Conservation (phyloP, 2,113 vertebrate genomes). For the Macaca fascicularis region DNA sequence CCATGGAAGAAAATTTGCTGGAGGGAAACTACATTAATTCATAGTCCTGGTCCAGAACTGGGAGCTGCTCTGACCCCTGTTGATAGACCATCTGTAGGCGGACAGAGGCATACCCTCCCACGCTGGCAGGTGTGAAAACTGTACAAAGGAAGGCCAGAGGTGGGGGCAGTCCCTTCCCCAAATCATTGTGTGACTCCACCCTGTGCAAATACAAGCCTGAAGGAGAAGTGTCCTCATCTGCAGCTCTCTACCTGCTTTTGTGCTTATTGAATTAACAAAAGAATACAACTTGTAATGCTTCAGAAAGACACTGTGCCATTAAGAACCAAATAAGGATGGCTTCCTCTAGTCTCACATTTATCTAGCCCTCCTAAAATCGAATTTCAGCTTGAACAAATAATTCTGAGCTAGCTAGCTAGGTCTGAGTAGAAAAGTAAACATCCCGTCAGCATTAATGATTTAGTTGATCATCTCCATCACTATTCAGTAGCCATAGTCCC, state of each 20-base stretch:
- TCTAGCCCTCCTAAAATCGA: background rate
- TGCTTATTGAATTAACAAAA: background rate
- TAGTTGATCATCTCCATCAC: background rate
- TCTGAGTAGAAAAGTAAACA: background rate
- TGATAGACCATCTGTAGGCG: background rate
- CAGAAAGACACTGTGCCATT: background rate
- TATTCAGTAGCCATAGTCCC: background rate
- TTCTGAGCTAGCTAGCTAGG: background rate
- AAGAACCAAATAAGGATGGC: background rate
- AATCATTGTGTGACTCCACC: background rate
- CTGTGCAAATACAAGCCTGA: background rate
- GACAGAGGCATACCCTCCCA: background rate
- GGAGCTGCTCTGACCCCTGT: background rate
- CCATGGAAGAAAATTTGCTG: background rate
- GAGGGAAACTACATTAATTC: background rate
- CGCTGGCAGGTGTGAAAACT: conserved; percentile 28
- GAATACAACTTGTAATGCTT: background rate
- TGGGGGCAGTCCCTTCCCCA: conserved; percentile 23
- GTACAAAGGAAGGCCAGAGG: background rate
- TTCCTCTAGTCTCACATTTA: background rate
- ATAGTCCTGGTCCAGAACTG: background rate
- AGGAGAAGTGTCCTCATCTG: background rate
- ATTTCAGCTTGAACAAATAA: background rate
- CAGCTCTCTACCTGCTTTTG: background rate
- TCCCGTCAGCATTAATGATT: background rate